These are phyloP conservation scores for Lordiphosa clarofinis DNA, from an alignment of 1,140 invertebrate species.

Conservation along the genomic window DNA sequence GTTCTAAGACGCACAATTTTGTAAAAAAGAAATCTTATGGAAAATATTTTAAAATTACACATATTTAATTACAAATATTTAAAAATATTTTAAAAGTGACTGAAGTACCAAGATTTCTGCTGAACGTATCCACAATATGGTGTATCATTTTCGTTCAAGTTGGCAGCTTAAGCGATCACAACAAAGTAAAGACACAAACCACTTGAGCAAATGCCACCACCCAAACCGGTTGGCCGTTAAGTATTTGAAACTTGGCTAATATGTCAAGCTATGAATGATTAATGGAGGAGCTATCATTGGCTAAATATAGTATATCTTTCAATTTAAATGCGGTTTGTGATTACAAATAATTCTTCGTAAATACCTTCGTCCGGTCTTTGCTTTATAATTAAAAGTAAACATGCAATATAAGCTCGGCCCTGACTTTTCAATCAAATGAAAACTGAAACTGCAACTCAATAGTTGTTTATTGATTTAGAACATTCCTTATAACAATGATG, in stretches of 20 bases:
- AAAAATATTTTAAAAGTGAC: no score
- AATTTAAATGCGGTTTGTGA: no score
- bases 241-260: no score
- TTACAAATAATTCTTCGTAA: background rate
- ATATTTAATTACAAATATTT: no score
- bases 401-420: conserved; percentile 53
- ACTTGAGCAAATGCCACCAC: background rate
- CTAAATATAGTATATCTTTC: no score
- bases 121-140: no score
- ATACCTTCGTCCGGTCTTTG: conserved; percentile 4
- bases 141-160: background rate
- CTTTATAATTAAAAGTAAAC: conserved; percentile 34
- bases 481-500: conserved; percentile 1
- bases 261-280: no score
- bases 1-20: no score
- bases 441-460: conserved; percentile 20
- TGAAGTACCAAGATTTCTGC: no score
- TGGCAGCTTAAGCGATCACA: background rate
- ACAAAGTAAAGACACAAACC: background rate
- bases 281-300: background rate
- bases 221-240: no score
- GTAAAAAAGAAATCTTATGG: no score
- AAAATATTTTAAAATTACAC: no score
- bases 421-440: conserved; percentile 16
- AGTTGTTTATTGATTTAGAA: conserved; percentile 34